phyloP scores from a whole-genome alignment of 2,797 vertebrate species.

The Gymnoscopelus microlampas region DNA sequence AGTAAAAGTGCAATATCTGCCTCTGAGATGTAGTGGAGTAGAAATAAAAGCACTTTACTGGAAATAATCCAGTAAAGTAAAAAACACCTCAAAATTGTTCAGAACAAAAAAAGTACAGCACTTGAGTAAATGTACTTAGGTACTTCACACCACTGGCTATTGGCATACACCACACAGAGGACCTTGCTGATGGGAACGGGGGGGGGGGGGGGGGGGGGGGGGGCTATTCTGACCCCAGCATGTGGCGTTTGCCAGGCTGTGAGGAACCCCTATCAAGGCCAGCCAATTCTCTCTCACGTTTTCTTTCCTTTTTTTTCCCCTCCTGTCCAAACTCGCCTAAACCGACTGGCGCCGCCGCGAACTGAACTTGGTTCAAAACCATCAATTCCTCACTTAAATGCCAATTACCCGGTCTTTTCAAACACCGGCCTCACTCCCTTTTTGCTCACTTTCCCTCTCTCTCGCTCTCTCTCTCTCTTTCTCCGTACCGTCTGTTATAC shows the following conservation, averaged over 20 bases:
- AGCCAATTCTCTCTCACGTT: constrained; percentile 32
- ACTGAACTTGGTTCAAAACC: constrained; percentile 35
- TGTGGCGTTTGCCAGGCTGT: constrained; percentile 24
- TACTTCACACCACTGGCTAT: no score
- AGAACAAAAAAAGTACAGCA: no score
- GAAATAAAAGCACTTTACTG: no score
- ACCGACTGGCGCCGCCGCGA: constrained; percentile 24
- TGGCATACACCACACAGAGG: not conserved
- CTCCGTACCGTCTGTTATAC: not conserved
- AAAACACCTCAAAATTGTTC: no score
- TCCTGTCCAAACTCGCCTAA: constrained; percentile 30
- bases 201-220: no score
- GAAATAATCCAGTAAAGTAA: no score
- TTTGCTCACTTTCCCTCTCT: not conserved
- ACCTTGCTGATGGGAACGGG: no score
- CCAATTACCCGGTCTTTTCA: constrained; percentile 22
- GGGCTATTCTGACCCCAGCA: constrained; percentile 19
- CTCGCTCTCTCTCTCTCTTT: not conserved
- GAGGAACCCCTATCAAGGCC: constrained; percentile 5
- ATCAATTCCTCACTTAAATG: constrained; percentile 8
- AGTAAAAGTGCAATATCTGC: no score
- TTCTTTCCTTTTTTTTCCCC: constrained; percentile 23
- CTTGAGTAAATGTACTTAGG: no score
- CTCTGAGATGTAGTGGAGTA: not conserved
- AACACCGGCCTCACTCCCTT: not conserved